Evolutionary conservation across 2,797 vertebrate genomes (phyloP).

Genomic region (Mionectes olivaceus): DNA sequence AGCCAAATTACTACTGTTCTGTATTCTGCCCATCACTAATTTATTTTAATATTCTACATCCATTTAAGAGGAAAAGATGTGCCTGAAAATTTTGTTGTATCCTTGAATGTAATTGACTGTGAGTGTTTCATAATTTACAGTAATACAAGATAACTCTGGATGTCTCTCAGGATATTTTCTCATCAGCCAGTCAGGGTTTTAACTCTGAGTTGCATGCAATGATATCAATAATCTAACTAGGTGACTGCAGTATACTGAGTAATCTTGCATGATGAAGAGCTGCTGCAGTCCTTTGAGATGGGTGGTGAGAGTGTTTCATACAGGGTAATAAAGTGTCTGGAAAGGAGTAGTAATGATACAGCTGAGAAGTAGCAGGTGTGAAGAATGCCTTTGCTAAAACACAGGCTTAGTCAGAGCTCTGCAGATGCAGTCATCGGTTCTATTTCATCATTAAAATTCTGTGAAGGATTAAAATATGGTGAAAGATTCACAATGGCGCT

Average conservation of each 20-base stretch:
- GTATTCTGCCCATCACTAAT: not conserved
- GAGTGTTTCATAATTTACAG: constrained; percentile 36
- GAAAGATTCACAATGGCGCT: not conserved
- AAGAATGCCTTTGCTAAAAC: constrained; percentile 20
- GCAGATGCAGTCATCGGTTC: not conserved
- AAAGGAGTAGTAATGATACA: not conserved
- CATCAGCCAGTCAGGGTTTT: not conserved
- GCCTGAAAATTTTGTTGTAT: not conserved
- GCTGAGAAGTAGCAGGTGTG: not conserved
- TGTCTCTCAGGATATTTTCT: constrained; percentile 27
- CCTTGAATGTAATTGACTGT: constrained; percentile 27
- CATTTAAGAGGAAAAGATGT: not conserved
- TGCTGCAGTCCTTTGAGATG: constrained; percentile 40
- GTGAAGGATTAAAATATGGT: not conserved
- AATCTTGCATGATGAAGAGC: constrained; percentile 5
- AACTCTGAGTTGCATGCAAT: not conserved
- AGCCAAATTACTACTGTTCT: not conserved
- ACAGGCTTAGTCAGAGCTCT: constrained; percentile 30
- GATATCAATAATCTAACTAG: not conserved
- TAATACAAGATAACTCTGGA: not conserved
- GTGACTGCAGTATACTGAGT: not conserved
- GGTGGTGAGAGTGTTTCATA: not conserved
- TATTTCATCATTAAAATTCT: constrained; percentile 13
- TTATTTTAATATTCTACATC: not conserved
- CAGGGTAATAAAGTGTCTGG: not conserved